phyloP scores from a whole-genome alignment of 2,113 vertebrate species.

The Zapornia atra region DNA sequence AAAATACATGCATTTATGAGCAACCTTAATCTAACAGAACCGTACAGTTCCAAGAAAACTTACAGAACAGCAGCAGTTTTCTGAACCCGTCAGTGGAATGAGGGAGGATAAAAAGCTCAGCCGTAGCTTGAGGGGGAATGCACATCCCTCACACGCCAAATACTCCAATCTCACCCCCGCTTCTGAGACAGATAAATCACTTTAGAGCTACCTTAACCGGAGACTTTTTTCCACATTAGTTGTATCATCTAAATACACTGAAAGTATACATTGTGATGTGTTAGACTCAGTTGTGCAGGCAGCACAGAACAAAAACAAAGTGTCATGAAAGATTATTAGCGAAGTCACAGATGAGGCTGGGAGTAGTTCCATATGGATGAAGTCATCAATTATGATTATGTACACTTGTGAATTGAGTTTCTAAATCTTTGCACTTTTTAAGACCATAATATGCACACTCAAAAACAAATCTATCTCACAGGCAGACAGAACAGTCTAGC shows the following conservation, averaged over 20 bases:
- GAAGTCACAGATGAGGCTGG: background rate
- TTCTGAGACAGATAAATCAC: background rate
- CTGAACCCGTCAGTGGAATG: background rate
- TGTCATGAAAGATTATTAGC: background rate
- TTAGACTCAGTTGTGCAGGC: background rate
- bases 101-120: background rate
- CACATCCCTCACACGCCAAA: accelerated
- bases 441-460: background rate
- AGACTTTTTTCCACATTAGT: background rate
- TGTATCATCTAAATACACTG: background rate
- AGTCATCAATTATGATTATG: background rate
- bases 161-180: background rate
- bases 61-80: background rate
- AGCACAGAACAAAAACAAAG: background rate
- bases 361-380: background rate
- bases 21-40: background rate
- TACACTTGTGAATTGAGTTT: background rate
- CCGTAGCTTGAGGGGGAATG: background rate
- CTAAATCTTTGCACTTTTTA: background rate
- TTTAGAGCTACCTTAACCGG: background rate
- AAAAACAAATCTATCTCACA: background rate
- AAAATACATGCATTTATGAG: background rate
- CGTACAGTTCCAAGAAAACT: accelerated
- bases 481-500: background rate
- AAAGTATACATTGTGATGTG: background rate